phyloP scores from a whole-genome alignment of 2,113 vertebrate genomes.

The Onychostruthus taczanowskii region DNA sequence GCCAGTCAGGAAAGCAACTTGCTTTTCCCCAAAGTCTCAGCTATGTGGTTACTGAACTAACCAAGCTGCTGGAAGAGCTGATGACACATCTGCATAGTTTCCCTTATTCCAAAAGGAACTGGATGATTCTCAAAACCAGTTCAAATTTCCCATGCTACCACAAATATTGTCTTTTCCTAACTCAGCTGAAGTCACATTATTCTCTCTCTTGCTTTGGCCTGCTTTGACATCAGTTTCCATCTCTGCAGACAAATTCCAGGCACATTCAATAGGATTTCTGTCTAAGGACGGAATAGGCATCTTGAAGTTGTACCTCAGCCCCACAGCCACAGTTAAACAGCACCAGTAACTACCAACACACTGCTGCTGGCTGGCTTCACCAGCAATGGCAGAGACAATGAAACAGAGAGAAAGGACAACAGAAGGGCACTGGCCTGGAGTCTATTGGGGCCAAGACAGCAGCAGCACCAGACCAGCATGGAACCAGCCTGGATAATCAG shows the following conservation, averaged over 20 bases:
- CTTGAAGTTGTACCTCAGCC: background rate
- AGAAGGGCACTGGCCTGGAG: background rate
- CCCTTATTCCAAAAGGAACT: background rate
- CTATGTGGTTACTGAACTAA: background rate
- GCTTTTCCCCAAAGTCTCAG: background rate
- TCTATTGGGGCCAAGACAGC: background rate
- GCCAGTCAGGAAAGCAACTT: background rate
- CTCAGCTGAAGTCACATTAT: background rate
- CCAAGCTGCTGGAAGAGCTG: background rate
- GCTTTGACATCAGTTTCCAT: background rate
- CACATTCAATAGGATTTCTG: background rate
- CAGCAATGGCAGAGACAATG: fast-evolving
- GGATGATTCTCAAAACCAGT: background rate
- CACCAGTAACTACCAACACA: background rate
- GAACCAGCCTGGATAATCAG: background rate
- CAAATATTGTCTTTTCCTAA: background rate
- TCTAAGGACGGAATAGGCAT: background rate
- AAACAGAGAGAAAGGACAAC: background rate
- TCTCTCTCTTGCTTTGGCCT: background rate
- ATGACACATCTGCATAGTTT: background rate
- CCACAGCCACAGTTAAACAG: background rate
- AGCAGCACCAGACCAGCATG: background rate
- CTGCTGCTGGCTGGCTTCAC: background rate
- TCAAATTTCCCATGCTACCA: background rate
- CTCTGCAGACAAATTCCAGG: background rate